phyloP scores from a whole-genome alignment of 2,113 vertebrate genomes.

The Saimiri boliviensis region DNA sequence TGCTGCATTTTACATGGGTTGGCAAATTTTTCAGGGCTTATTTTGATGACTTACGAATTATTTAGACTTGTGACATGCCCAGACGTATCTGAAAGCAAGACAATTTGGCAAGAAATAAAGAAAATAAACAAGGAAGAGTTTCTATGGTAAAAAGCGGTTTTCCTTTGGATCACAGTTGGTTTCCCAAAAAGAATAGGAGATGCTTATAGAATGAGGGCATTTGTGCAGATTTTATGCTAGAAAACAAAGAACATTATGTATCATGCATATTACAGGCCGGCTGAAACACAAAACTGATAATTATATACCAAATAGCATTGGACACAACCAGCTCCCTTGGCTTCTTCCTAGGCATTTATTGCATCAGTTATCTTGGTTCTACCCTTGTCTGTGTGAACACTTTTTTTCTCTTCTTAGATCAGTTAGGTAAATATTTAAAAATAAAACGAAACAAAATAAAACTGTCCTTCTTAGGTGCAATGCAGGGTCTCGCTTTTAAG shows the following conservation, averaged over 20 bases:
- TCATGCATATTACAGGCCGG: neutral
- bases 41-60: constrained; percentile 60
- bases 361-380: neutral
- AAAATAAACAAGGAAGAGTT: constrained; percentile 36
- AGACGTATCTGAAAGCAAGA: constrained; percentile 55
- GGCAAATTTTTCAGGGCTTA: neutral
- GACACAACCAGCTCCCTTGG: neutral
- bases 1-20: neutral
- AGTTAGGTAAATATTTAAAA: neutral
- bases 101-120: constrained; percentile 55
- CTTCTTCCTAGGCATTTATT: neutral
- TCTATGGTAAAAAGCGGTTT: neutral
- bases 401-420: neutral
- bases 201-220: neutral
- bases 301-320: neutral
- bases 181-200: neutral
- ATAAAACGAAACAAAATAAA: neutral
- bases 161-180: neutral
- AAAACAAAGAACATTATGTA: constrained; percentile 21
- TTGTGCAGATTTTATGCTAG: constrained; percentile 15
- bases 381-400: neutral
- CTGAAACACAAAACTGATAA: constrained; percentile 10
- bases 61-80: constrained; percentile 40
- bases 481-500: neutral
- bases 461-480: neutral